These are phyloP conservation scores for Cisticola juncidis DNA, from an alignment of 2,113 vertebrate genomes.

Conservation along the genomic window DNA sequence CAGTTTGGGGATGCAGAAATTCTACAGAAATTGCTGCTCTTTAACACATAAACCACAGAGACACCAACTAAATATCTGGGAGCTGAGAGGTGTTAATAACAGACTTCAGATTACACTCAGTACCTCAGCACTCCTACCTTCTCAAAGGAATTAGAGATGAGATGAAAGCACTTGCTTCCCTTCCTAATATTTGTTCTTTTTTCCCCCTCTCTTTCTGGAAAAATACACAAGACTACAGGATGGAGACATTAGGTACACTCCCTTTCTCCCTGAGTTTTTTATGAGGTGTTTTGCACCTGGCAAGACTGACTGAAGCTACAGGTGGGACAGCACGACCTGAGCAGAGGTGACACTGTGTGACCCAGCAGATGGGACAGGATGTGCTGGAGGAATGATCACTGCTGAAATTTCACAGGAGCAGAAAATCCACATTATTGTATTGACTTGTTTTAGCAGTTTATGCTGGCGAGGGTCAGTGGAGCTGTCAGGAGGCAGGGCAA, in stretches of 20 bases:
- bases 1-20: neutral
- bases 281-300: neutral
- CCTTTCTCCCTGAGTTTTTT: neutral
- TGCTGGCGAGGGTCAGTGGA: neutral
- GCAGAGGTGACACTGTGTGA: neutral
- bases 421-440: fast-evolving
- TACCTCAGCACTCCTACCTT: neutral
- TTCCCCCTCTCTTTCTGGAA: neutral
- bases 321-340: neutral
- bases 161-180: neutral
- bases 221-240: neutral
- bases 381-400: neutral
- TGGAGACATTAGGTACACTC: fast-evolving
- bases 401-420: neutral
- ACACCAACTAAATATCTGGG: neutral
- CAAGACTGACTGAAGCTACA: neutral
- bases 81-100: neutral
- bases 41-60: neutral
- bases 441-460: neutral
- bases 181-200: neutral
- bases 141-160: neutral
- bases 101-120: neutral
- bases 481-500: neutral
- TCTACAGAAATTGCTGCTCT: neutral
- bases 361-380: neutral